Conservation (phyloP, 2,113 vertebrate genomes). For the Tautogolabrus adspersus region DNA sequence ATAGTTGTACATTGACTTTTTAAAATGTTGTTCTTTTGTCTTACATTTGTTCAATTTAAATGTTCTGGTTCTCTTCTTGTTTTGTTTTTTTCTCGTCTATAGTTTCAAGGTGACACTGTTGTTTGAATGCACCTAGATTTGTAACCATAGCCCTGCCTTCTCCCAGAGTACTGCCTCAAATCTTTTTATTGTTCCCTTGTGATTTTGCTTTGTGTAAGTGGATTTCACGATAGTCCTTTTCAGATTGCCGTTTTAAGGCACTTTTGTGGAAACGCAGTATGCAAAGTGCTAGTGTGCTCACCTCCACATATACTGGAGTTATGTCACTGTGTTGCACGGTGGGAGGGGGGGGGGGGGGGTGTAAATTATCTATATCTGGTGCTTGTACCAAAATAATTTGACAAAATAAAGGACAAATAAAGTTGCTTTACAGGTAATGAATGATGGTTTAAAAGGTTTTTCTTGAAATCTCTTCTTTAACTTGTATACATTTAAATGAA, state of each 20-base stretch:
- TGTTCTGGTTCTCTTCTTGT: slow-evolving; percentile 74
- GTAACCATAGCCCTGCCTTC: neutral
- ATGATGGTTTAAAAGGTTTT: neutral
- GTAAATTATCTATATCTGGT: slow-evolving; percentile 5
- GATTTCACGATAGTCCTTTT: slow-evolving; percentile 12
- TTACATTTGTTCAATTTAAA: slow-evolving; percentile 86
- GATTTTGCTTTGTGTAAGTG: slow-evolving; percentile 11
- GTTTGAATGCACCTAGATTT: slow-evolving; percentile 33
- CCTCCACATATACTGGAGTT: slow-evolving; percentile 9
- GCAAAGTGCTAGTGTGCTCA: neutral
- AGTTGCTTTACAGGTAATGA: slow-evolving; percentile 65
- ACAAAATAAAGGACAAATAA: slow-evolving; percentile 69
- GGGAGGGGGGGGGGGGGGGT: neutral
- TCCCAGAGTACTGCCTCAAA: slow-evolving; percentile 18
- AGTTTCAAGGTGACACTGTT: slow-evolving; percentile 20
- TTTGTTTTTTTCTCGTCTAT: slow-evolving; percentile 44
- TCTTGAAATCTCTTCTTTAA: neutral
- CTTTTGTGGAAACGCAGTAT: no score
- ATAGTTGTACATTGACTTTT: slow-evolving; percentile 73
- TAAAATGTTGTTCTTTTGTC: slow-evolving; percentile 44
- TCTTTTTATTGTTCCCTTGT: slow-evolving; percentile 13
- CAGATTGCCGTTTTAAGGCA: no score
- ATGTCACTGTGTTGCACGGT: slow-evolving; percentile 10
- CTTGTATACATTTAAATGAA: neutral
- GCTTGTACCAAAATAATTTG: slow-evolving; percentile 47